Base-by-base conservation (phyloP, 2,113 vertebrate genomes). In the Salvelinus alpinus region DNA sequence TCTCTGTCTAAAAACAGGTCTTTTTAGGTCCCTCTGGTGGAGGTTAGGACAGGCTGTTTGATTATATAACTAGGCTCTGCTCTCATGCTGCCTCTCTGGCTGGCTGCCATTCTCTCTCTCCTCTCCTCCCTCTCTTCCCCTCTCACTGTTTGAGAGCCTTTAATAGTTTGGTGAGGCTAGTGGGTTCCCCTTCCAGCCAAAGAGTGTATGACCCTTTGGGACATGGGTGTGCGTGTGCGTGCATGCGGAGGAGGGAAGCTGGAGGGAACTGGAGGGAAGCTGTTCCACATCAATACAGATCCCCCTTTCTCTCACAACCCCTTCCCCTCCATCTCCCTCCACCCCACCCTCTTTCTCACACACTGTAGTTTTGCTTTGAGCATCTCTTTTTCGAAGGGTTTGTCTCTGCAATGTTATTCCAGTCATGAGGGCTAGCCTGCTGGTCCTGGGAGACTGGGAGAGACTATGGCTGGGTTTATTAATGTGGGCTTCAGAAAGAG, bases 141-240 rank as follows among this genome's bases (percentile, higher is more conserved):
- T 38, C 5, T 31, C 68, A 71, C 76, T 78, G 2, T 34, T 64
- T 73, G 6, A 54, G 25, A 57, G 59, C 12, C 72, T 81, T 80
- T 82, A 82, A 83, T 87, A 85, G 84, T 85, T 78, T 62, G 70
- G 59, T 88, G 77, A 88, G 34, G 74, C 73, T 78, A n/a, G n/a
- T 74, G 73, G 48, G 57, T 27, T 29, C 74, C 38, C 80, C 80
- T 77, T 3, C 34, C 64, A 34, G 73, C 22, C 60, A 2, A 73
- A 70, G 31, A 47, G 24, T 67, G 66, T 47, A 73, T 81, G 78
- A 77, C 64, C 64, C 13, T 29, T 22, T 12, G 38, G 38, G 38
- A 44, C 27, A 24, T 3, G 13, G 71, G 57, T 20, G 38, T 72
- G 74, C 65, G 57, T 20, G 38, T 72, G 74, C 65, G 64, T 69